Evolutionary conservation across 2,888 invertebrate genomes (phyloP), one percentile per base, ranked within the genome.

Genomic region (Psylliodes chrysocephalus): DNA sequence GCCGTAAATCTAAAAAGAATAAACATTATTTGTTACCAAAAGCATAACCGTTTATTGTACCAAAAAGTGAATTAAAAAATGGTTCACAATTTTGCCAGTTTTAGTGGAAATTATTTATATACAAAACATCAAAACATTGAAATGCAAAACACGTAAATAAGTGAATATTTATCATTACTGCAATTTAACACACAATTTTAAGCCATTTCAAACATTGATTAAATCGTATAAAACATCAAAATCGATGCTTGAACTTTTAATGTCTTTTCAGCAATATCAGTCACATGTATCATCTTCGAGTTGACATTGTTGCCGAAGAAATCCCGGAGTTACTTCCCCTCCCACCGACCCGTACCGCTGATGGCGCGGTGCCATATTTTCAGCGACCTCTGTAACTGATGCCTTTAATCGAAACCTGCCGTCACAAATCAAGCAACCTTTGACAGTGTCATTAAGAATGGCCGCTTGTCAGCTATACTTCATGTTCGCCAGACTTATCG

Each of bases 391-490:
- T 81, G 81, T 79, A 81, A 81, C 78, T 81, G 82, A 81, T 81
- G 81, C 78, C 80, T 81, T 81, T 81, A 82, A 81, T 81, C 81
- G 81, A 80, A 81, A 79, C 75, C 79, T 76, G 78, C 77, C 81
- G 79, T 82, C 82, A 82, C 82, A 82, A 82, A 82, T 82, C 82
- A 82, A 80, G 72, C 80, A 81, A 79, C 77, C 77, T 81, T 80
- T 80, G 81, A 81, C 81, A 80, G 79, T 79, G 80, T 80, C 81
- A 81, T 82, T 82, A 82, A 81, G 81, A 81, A 82, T 79, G 79
- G 78, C 78, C 77, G 78, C 75, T 78, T 80, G 81, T 81, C 81
- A 81, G 80, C 82, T 74, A 81, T 82, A 80, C 75, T 79, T 82
- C 81, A 80, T 76, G 75, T 67, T 66, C 71, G 71, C 71, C 69